These are phyloP conservation scores for Hylomyscus alleni DNA, from an alignment of 2,797 vertebrate species.

Conservation along the genomic window DNA sequence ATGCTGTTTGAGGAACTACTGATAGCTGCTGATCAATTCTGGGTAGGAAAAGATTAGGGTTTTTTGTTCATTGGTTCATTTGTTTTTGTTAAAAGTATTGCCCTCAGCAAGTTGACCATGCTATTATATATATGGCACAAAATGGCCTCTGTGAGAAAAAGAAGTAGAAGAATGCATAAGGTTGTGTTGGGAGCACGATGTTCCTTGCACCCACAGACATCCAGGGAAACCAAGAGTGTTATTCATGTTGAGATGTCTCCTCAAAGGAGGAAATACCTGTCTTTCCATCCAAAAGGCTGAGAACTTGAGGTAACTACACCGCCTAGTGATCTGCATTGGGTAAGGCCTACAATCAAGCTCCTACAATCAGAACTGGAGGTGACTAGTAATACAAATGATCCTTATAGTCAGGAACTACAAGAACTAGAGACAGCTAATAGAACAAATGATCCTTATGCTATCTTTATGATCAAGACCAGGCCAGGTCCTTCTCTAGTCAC, in stretches of 20 bases:
- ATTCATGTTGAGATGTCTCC: background rate
- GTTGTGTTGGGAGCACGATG: background rate
- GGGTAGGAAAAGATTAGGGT: background rate
- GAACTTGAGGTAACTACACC: no score
- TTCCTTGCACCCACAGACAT: background rate
- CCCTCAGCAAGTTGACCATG: background rate
- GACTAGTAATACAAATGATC: background rate
- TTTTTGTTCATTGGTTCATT: no score
- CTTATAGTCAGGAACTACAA: background rate
- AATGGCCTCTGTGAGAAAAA: background rate
- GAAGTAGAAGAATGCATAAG: background rate
- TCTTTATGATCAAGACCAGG: no score
- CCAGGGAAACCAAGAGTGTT: background rate
- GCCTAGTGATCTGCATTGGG: background rate
- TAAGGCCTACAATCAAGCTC: background rate
- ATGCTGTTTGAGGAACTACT: background rate
- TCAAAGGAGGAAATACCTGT: no score
- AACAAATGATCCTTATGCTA: no score
- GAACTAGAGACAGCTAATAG: no score
- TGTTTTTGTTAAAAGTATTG: background rate
- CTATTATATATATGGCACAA: background rate
- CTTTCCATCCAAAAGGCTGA: no score
- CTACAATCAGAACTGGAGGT: background rate
- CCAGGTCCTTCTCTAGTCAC: no score
- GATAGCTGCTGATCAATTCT: background rate